Evolutionary conservation across 2,113 vertebrate genomes (phyloP), one percentile per base, ranked within the genome.

Genomic region (Craseonycteris thonglongyai): DNA sequence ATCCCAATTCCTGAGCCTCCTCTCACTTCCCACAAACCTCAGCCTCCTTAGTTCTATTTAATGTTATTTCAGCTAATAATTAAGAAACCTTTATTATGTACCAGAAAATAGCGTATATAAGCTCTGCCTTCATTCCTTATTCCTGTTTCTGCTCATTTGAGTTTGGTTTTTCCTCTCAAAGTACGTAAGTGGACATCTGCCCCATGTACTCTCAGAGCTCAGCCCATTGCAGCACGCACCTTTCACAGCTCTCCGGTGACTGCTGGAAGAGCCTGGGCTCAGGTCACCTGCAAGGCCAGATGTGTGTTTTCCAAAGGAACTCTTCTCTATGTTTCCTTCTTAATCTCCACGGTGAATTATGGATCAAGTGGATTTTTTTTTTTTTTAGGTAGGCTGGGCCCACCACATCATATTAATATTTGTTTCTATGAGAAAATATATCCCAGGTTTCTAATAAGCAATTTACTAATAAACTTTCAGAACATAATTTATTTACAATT

Each of bases 401-500:
- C 11, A 66, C 42, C 24, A 56, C 12, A 45, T 71, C 5, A 38
- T 81, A 66, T 71, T 61, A 90, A 74, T 81, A n/a, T 80, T 80
- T 91, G 0, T 92, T 95, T 93, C 19, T 81, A 11, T 78, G 28
- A 75, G 88, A 93, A 92, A 93, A 83, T 85, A 72, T 56, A 80
- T 71, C 15, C 5, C 51, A 89, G 81, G 19, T 92, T 87, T 11
- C 78, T 94, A 90, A 28, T 79, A 89, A 91, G 19, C 33, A 49
- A 80, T 75, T 89, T 75, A 61, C 11, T 88, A 81, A 76, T 69
- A 58, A 82, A 90, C 35, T 82, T 95, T 95, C 24, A 85, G 28
- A 49, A 93, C 75, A 80, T 71, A 75, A 80, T 83, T 47, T 30
- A 63, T 88, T 89, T 84, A 81, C 13, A 95, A 21, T 47, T 74